Conservation (phyloP, 2,797 vertebrate species). For the Anolis apletophallus region DNA sequence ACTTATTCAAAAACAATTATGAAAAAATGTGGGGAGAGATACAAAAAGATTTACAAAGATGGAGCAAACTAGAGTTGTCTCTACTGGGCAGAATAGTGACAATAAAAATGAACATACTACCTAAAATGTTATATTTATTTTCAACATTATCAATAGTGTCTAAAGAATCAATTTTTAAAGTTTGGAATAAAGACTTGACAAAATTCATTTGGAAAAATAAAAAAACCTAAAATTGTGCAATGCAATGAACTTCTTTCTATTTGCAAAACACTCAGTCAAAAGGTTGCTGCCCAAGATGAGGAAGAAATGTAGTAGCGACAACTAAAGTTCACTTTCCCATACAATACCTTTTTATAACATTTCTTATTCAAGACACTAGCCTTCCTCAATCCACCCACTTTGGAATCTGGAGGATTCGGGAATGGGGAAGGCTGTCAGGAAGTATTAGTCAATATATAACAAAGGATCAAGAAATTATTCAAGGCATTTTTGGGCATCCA, state of each 20-base stretch:
- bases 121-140: too few relatives aligned
- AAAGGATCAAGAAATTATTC: background rate
- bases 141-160: too few relatives aligned
- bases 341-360: background rate
- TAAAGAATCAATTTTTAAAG: too few relatives aligned
- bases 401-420: background rate
- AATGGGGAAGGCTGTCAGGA: background rate
- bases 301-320: background rate
- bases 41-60: too few relatives aligned
- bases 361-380: background rate
- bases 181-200: too few relatives aligned
- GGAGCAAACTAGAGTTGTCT: too few relatives aligned
- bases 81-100: too few relatives aligned
- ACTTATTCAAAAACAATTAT: too few relatives aligned
- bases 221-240: too few relatives aligned
- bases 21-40: too few relatives aligned
- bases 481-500: background rate
- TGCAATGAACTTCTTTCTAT: background rate
- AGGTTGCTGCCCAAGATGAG: background rate
- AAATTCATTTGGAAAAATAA: too few relatives aligned
- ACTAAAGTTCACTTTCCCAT: background rate
- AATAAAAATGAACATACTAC: too few relatives aligned
- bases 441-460: background rate
- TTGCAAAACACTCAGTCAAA: background rate
- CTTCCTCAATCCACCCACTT: background rate